Conservation (phyloP, 2,113 vertebrate species). For the Beaufortia kweichowensis region DNA sequence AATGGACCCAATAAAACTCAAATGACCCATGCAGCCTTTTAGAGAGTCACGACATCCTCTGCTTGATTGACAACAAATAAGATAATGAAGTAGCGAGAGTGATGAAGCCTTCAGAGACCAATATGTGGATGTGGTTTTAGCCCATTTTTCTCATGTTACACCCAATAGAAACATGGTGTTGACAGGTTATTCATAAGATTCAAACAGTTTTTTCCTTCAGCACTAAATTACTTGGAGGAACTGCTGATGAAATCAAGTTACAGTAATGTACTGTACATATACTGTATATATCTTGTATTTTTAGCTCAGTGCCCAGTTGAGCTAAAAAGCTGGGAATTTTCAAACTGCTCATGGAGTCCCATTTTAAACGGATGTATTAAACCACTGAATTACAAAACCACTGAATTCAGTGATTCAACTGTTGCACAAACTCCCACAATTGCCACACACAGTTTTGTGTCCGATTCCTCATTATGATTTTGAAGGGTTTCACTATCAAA, state of each 20-base stretch:
- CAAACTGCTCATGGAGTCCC: too few species aligned
- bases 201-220: neutral
- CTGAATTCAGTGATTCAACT: too few species aligned
- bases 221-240: too few species aligned
- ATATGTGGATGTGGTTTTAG: neutral
- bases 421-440: too few species aligned
- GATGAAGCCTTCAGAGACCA: neutral
- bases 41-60: conserved; percentile 3
- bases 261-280: too few species aligned
- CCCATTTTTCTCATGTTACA: neutral
- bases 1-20: conserved; percentile 28
- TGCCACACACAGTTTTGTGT: neutral
- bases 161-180: neutral
- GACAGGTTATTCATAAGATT: neutral
- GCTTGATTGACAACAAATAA: conserved; percentile 13
- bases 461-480: neutral
- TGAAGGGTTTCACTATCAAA: neutral
- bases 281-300: too few species aligned
- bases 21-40: conserved; percentile 3
- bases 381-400: too few species aligned
- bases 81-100: neutral
- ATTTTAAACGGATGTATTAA: too few species aligned
- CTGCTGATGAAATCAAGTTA: too few species aligned
- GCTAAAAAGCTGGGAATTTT: too few species aligned
- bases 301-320: too few species aligned